Evolutionary conservation across 2,113 vertebrate genomes (phyloP).

Genomic region (Leucopternis melanops): DNA sequence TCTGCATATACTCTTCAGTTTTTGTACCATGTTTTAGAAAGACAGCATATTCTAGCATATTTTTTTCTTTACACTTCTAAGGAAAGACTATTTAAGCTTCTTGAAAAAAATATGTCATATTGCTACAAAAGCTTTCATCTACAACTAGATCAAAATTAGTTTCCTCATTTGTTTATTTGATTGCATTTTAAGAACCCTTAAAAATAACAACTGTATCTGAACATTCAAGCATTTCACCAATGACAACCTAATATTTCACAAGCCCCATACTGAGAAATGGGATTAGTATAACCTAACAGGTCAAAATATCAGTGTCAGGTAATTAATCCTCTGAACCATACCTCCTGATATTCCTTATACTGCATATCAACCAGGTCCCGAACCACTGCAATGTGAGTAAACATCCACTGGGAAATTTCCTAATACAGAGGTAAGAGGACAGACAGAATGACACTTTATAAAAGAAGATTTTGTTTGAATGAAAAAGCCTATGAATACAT

Average conservation of each 20-base stretch:
- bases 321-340: constrained; percentile 50
- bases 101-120: background rate
- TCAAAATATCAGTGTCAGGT: background rate
- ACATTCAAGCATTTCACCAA: background rate
- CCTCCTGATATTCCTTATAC: constrained; percentile 97
- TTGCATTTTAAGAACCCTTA: background rate
- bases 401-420: constrained; percentile 99
- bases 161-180: background rate
- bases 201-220: background rate
- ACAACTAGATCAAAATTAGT: background rate
- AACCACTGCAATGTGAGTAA: constrained; percentile 96
- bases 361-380: constrained; percentile 95
- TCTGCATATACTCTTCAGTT: background rate
- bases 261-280: background rate
- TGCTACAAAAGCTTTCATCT: background rate
- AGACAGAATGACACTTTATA: background rate
- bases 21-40: background rate
- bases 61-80: background rate
- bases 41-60: background rate
- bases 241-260: background rate
- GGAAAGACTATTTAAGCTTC: background rate
- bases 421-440: constrained; percentile 44
- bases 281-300: background rate
- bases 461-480: background rate
- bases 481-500: background rate